Base-by-base conservation (phyloP, 2,113 vertebrate species). In the Cebus imitator region DNA sequence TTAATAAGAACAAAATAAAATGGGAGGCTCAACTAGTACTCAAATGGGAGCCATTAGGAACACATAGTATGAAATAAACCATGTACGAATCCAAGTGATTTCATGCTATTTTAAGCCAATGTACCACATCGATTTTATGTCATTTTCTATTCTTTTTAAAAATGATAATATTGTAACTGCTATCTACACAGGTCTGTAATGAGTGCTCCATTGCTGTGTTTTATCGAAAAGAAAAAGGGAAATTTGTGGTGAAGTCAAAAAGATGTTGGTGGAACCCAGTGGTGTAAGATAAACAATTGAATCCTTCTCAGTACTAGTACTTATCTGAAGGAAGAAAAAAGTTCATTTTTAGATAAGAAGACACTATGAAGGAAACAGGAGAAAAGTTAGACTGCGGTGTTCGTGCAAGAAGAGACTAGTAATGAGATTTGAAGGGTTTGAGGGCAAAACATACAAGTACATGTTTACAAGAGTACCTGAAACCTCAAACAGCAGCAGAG, bases 151-250 rank as follows among this genome's bases (percentile, higher is more conserved):
- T 86, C 17, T 82, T 73, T 84, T 89, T 57, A 66, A 91, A 84
- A 85, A 45, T 89, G 79, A 57, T 61, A 89, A 55, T 68, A 52
- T 32, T 58, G 3, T 61, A 93, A 82, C n/a, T 55, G 20, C 8
- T 16, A 32, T 89, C 16, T 80, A 30, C 20, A 40, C 25, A 57
- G 2, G 23, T 78, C 64, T 84, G 11, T 87, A 68, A 84, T 9
- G 12, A 45, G 8, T 58, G 23, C 57, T 83, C 3, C 81, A 82
- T 43, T 64, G 52, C n/a, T 94, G 43, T 94, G 82, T 95, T 97
- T 91, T 93, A 94, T 84, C 85, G 10, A 95, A 94, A 88, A 98
- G 64, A 79, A 43, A 96, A 96, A 96, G 27, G 86, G 45, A 70
- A 0, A 0, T 30, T 57, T 25, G 8, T 0, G 0, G 27, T 61